Evolutionary conservation across 2,888 invertebrate genomes (phyloP).

Genomic region (Lacanobia wlatinum): DNA sequence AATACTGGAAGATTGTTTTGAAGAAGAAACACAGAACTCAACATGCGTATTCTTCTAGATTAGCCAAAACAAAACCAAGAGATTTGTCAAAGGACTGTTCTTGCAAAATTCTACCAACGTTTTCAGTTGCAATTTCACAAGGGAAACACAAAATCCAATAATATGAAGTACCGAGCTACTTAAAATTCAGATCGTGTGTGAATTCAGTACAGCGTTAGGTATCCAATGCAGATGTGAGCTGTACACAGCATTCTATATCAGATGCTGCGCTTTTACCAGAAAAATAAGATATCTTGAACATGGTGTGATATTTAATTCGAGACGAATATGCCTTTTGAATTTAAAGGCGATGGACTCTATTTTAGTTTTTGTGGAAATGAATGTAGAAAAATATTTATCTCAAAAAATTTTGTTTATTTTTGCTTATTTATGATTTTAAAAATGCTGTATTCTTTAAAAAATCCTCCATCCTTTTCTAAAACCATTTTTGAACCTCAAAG

Average conservation of each 20-base stretch:
- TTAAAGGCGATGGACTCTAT: background rate
- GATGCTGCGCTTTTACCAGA: slow-evolving; percentile 9
- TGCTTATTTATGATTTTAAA: too few species aligned
- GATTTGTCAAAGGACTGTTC: slow-evolving; percentile 2
- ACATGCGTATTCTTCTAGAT: background rate
- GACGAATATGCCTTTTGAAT: background rate
- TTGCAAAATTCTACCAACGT: slow-evolving; percentile 17
- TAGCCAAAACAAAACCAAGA: background rate
- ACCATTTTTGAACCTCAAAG: too few species aligned
- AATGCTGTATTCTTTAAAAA: too few species aligned
- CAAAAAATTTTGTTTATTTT: too few species aligned
- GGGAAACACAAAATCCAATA: slow-evolving; percentile 28
- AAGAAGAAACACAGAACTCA: background rate
- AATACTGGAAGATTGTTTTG: background rate
- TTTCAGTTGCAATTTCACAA: slow-evolving; percentile 27
- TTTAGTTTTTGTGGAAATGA: background rate
- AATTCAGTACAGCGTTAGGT: slow-evolving; percentile 12
- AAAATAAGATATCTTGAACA: background rate
- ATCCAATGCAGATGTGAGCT: slow-evolving; percentile 33
- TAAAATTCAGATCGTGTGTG: slow-evolving; percentile 54
- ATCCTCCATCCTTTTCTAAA: too few species aligned
- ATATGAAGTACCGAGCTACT: slow-evolving; percentile 37
- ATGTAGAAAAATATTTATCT: too few species aligned
- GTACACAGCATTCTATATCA: slow-evolving; percentile 25
- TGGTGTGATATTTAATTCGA: background rate